A percentile compares a stretch with the other conserved stretches of the same genome.
Conservation (phyloP, 2,113 vertebrate species). For the Cercopithecus mona region DNA sequence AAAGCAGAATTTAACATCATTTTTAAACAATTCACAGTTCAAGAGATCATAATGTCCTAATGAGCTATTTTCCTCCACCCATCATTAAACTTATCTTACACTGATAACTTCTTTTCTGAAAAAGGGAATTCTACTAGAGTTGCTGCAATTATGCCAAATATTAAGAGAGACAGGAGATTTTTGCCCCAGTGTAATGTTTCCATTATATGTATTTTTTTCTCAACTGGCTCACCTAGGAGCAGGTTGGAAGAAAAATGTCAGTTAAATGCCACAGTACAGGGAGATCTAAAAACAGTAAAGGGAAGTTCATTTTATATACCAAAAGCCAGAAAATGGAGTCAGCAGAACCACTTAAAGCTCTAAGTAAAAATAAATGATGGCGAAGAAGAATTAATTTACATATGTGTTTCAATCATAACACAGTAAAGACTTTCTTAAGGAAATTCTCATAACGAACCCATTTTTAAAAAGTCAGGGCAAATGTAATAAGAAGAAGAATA, state of each 20-base stretch:
- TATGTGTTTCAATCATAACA: background rate
- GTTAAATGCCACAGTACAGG: background rate
- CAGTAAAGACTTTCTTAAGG: background rate
- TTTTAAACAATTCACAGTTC: background rate
- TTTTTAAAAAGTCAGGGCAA: background rate
- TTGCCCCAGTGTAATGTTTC: background rate
- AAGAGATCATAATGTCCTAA: background rate
- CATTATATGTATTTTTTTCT: background rate
- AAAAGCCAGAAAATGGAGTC: background rate
- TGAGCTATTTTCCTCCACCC: background rate
- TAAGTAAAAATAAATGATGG: background rate
- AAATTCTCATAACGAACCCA: background rate
- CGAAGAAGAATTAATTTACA: background rate
- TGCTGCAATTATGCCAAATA: background rate
- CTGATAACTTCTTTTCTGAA: background rate
- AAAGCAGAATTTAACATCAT: background rate
- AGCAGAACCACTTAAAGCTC: background rate
- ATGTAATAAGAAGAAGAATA: background rate
- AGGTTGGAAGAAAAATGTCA: background rate
- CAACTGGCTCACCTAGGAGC: background rate
- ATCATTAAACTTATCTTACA: background rate
- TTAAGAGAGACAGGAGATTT: background rate
- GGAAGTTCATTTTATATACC: background rate
- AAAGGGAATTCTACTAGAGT: background rate
- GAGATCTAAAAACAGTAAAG: background rate